Conservation (phyloP, 2,113 vertebrate species). For the Cyphomyrus discorhynchus region DNA sequence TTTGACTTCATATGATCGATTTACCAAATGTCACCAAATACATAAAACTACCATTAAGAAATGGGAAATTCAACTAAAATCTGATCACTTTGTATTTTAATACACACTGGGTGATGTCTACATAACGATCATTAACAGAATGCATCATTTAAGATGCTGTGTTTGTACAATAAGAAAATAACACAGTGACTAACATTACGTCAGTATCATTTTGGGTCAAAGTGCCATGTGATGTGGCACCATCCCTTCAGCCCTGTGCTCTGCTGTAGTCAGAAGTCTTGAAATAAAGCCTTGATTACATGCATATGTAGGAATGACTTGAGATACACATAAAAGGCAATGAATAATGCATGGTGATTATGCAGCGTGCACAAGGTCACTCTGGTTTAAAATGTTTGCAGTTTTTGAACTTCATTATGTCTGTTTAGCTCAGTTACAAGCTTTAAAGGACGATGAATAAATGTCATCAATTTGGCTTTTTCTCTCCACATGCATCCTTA, state of each 20-base stretch:
- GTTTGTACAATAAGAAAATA: not conserved
- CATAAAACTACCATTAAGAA: not conserved
- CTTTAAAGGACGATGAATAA: not conserved
- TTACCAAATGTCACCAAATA: not conserved
- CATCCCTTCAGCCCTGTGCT: not conserved
- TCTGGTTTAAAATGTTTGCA: not conserved
- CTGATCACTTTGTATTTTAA: not conserved
- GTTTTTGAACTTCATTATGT: not conserved
- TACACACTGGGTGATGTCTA: not conserved
- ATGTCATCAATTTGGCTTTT: not conserved
- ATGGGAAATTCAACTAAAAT: not conserved
- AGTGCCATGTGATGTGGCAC: not conserved
- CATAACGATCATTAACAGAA: not conserved
- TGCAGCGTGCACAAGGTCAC: not conserved
- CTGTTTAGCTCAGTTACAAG: not conserved
- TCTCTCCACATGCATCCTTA: not conserved
- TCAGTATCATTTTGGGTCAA: not conserved
- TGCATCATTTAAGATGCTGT: not conserved
- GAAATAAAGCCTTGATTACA: slow-evolving; percentile 15
- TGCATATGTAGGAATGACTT: slow-evolving; percentile 9
- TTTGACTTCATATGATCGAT: not conserved
- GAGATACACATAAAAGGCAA: not conserved
- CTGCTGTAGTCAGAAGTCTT: not conserved
- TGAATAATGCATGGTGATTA: slow-evolving; percentile 16
- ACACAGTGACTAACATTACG: not conserved